Evolutionary conservation across 2,797 vertebrate genomes (phyloP).

Genomic region (Urosaurus nigricauda): DNA sequence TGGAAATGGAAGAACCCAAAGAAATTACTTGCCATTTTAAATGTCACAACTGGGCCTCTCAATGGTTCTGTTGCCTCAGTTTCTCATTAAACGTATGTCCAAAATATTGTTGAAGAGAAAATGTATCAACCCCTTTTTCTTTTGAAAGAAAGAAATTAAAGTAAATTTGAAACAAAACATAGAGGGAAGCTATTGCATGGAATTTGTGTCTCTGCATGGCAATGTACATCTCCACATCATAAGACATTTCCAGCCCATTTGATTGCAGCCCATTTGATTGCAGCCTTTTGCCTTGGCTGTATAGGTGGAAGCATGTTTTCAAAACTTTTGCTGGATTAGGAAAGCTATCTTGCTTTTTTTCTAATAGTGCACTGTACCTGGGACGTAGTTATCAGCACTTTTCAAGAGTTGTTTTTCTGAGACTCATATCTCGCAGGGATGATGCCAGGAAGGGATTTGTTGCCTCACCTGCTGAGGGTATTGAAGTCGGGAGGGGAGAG

Average conservation of each 20-base stretch:
- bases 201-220: neutral
- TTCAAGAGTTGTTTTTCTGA: too few species aligned
- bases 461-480: too few species aligned
- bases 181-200: neutral
- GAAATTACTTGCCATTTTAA: neutral
- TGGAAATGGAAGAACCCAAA: constrained; percentile 8
- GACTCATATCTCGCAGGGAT: too few species aligned
- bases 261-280: too few species aligned
- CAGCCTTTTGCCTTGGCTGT: too few species aligned
- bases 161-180: neutral
- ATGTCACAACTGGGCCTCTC: neutral
- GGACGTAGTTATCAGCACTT: neutral
- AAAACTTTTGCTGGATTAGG: neutral
- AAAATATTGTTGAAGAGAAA: neutral
- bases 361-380: neutral
- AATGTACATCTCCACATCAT: neutral
- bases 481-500: too few species aligned
- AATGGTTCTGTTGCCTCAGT: neutral
- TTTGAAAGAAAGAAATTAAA: neutral
- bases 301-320: too few species aligned
- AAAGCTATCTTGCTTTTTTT: neutral
- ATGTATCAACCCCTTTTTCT: neutral
- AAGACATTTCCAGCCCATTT: too few species aligned
- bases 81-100: neutral
- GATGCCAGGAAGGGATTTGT: too few species aligned